Base-by-base conservation (phyloP, 2,797 vertebrate species). In the Bovichtus variegatus region DNA sequence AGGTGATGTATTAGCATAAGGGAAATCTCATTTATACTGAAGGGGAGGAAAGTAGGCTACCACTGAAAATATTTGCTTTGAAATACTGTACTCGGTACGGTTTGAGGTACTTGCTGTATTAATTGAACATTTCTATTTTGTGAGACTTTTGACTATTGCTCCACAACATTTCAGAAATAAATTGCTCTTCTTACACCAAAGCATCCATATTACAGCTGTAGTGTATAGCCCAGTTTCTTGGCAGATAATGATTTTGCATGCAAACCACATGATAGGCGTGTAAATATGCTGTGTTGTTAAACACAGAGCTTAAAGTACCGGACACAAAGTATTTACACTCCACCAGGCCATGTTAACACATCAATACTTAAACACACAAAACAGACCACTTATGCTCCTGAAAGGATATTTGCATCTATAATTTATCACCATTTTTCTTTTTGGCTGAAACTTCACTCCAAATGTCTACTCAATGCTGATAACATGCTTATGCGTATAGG, bases 391-490 rank as follows among this genome's bases (percentile, higher is more conserved):
- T 19, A 40, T 10, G 8, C 9, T 40, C n/a, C 1, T 29, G 18
- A 40, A 44, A 71, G 1, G 34, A n/a, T n/a, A n/a, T 69, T 66
- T 41, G n/a, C 7, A 54, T 74, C 63, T 25, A 49, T 47, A 16
- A 7, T 18, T 16, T 29, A 49, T 49, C 46, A 15, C 36, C 46
- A 34, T 54, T n/a, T 50, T n/a, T 44, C 11, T 46, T 40, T 47
- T 53, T 50, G 65, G 60, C 62, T 51, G 15, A 58, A 31, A 66
- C 34, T 18, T 65, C 46, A 38, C 75, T 63, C 65, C 29, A 3
- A 66, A 65, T n/a, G 21, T 55, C 47, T 49, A 47, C 25, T 59
- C 59, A 31, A 34, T 13, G 74, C 70, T 64, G 61, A 73, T 16
- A 47, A 47, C 40, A 49, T 27, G 25, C 44, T 53, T 53, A 54